Evolutionary conservation across 2,888 invertebrate species (phyloP), one percentile per base, ranked within the genome.

Genomic region (Melanostoma mellinum): DNA sequence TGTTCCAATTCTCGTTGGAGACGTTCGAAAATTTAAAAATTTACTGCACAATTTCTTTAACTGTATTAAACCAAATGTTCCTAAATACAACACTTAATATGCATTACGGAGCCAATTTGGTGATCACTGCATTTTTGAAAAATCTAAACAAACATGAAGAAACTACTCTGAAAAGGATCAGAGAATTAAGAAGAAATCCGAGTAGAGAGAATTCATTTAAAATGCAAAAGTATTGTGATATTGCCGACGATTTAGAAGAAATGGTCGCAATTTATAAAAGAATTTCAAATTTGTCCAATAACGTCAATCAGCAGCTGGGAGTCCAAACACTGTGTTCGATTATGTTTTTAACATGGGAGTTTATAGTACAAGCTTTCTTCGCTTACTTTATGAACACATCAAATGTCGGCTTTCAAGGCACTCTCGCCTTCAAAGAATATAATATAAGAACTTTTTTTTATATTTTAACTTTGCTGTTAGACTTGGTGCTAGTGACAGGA

Each of bases 91-190:
- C 20, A 20, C 20, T 20, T 1, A 20, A 20, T 20, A 20, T 20
- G 20, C 20, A 20, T 20, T 20, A 20, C 20, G 20, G 20, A 1
- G 20, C 20, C 20, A 20, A 20, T 20, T 42, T 42, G 42, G 42
- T 42, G 9, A 8, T 42, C 9, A 42, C 42, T 9, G 42, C 6
- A 3, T 42, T 42, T 3, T 9, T 8, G 3, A 4, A 85, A 0
- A 86, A 88, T 8, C 86, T 87, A 8, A 89, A 89, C 86, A 53
- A 69, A 0, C 86, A 86, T 20, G 61, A 89, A 48, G 67, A 74
- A 4, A 58, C 50, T 0, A 60, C 87, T n/a, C 80, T 88, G 0
- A 32, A 32, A 8, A 86, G 85, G 36, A 50, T n/a, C 8, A n/a
- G 32, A 4, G 86, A 69, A 0, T 20, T 55, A 1, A 63, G 3